A percentile compares a stretch with the other conserved stretches of the same genome.
These are phyloP conservation scores for Trichacis sp. DNA, from an alignment of 2,888 invertebrate species.

Conservation along the genomic window DNA sequence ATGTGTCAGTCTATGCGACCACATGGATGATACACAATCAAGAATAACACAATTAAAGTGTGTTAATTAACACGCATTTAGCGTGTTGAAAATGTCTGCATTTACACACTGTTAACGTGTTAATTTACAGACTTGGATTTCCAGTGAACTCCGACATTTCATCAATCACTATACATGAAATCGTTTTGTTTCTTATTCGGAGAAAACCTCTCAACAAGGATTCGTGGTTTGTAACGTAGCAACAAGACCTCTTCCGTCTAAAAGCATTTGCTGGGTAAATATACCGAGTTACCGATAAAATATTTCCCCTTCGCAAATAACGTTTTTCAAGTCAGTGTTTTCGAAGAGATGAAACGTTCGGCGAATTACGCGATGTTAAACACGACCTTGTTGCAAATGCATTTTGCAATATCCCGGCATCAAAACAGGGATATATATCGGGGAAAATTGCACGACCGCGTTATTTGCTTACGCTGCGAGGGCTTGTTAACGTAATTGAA, in stretches of 20 bases:
- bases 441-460: not conserved
- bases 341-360: not conserved
- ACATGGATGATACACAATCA: too few species aligned
- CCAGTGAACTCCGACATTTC: too few species aligned
- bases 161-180: too few species aligned
- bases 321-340: not conserved
- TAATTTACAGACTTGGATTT: too few species aligned
- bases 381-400: not conserved
- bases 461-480: not conserved
- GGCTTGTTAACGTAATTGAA: slow-evolving; percentile 1
- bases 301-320: not conserved
- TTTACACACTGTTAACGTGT: too few species aligned
- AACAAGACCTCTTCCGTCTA: not conserved
- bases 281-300: not conserved
- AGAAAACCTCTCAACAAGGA: too few species aligned
- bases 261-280: not conserved
- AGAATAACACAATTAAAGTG: too few species aligned
- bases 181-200: too few species aligned
- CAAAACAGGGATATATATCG: not conserved
- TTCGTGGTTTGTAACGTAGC: too few species aligned
- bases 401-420: not conserved
- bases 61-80: too few species aligned
- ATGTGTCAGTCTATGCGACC: too few species aligned
- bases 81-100: too few species aligned
- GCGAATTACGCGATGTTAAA: not conserved